Conservation (phyloP, 2,888 invertebrate genomes). For the Cryptus armator region DNA sequence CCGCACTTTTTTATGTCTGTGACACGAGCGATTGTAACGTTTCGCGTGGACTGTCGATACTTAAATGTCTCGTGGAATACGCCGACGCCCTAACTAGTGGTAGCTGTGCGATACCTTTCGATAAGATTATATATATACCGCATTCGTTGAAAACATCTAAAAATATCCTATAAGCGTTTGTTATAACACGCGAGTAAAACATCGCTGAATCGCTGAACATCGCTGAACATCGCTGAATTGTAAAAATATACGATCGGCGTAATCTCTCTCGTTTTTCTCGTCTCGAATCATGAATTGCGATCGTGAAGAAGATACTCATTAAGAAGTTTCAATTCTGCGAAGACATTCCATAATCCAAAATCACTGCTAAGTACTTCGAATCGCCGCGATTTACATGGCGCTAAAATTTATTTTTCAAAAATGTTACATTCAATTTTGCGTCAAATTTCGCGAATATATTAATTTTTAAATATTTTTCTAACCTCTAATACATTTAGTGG, state of each 20-base stretch:
- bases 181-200: not conserved
- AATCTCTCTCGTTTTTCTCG: not conserved
- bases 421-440: no score
- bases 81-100: not conserved
- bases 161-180: constrained; percentile 32
- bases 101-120: not conserved
- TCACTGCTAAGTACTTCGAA: no score
- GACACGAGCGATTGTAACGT: constrained; percentile 13
- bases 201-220: not conserved
- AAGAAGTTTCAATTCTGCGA: not conserved
- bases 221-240: no score
- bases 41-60: constrained; percentile 8
- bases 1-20: not conserved
- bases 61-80: not conserved
- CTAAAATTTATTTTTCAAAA: no score
- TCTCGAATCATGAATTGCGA: not conserved
- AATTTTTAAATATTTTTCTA: no score
- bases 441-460: no score
- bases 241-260: not conserved
- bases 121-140: constrained; percentile 34
- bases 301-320: not conserved
- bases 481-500: not conserved
- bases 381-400: no score
- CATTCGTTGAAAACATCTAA: constrained; percentile 30
- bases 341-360: not conserved